phyloP scores from a whole-genome alignment of 2,888 invertebrate genomes.

The Thera britannica region DNA sequence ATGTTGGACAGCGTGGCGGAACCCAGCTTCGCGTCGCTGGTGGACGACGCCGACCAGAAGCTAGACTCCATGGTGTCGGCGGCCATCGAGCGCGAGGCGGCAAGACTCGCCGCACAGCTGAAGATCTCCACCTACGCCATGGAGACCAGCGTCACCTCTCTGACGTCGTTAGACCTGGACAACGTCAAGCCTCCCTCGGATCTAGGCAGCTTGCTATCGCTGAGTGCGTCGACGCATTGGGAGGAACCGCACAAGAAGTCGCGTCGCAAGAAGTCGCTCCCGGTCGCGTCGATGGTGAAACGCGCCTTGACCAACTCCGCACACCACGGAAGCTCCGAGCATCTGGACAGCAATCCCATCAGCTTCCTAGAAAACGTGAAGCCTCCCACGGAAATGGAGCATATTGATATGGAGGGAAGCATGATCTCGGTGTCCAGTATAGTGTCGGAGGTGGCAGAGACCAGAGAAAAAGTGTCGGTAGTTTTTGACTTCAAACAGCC shows the following conservation, averaged over 20 bases:
- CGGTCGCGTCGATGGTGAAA: conserved; percentile 88
- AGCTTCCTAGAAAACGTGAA: conserved; percentile 92
- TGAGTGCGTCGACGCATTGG: conserved; percentile 79
- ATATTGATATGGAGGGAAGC: conserved; percentile 91
- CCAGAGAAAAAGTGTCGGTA: conserved; percentile 72
- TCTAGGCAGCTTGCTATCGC: conserved; percentile 88
- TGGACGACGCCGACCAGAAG: conserved; percentile 83
- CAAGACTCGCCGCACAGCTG: conserved; percentile 84
- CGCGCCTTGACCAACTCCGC: conserved; percentile 87
- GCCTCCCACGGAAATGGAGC: conserved; percentile 93
- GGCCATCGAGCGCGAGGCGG: conserved; percentile 90
- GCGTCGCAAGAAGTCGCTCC: conserved; percentile 88
- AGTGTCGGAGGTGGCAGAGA: conserved; percentile 90
- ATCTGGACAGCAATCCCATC: conserved; percentile 83
- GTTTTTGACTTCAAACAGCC: conserved; percentile 86
- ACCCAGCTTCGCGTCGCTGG: conserved; percentile 67
- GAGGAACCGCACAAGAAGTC: conserved; percentile 74
- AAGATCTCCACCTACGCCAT: conserved; percentile 67
- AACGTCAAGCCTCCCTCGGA: conserved; percentile 91
- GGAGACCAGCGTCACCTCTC: conserved; percentile 86
- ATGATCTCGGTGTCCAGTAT: conserved; percentile 94
- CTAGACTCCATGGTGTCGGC: conserved; percentile 88
- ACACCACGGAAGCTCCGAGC: conserved; percentile 86
- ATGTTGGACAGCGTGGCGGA: conserved; percentile 62
- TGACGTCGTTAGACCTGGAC: conserved; percentile 88